Conservation (phyloP, 2,797 vertebrate genomes). For the Botia kubotai region DNA sequence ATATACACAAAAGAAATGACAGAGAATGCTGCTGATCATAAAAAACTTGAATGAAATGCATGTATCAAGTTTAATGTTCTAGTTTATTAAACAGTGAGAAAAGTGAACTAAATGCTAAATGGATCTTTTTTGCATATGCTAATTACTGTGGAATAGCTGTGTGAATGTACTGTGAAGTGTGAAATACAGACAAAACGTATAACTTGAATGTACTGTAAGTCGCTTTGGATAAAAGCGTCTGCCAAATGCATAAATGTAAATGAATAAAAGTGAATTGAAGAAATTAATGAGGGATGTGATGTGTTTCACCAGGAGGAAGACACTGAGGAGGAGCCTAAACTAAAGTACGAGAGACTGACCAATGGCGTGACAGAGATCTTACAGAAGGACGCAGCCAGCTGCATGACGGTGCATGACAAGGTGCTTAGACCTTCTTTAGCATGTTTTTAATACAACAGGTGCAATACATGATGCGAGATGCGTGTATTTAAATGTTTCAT, state of each 20-base stretch:
- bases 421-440: conserved; percentile 68
- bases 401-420: conserved; percentile 98
- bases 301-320: conserved; percentile 88
- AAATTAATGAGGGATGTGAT: conserved; percentile 10
- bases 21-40: too few species aligned
- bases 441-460: not conserved
- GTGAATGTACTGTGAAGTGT: not conserved
- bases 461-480: not conserved
- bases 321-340: conserved; percentile 96
- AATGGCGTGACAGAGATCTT: conserved; percentile 97
- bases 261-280: not conserved
- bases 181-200: too few species aligned
- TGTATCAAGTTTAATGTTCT: too few species aligned
- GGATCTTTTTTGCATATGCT: not conserved
- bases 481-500: not conserved
- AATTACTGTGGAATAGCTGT: not conserved
- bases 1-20: too few species aligned
- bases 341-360: conserved; percentile 96
- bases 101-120: too few species aligned
- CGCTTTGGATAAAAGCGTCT: too few species aligned
- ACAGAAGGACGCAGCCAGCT: conserved; percentile 96
- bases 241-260: too few species aligned
- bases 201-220: too few species aligned
- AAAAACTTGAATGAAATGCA: too few species aligned
- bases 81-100: too few species aligned